Conservation (phyloP, 2,113 vertebrate species). For the Dromas ardeola region DNA sequence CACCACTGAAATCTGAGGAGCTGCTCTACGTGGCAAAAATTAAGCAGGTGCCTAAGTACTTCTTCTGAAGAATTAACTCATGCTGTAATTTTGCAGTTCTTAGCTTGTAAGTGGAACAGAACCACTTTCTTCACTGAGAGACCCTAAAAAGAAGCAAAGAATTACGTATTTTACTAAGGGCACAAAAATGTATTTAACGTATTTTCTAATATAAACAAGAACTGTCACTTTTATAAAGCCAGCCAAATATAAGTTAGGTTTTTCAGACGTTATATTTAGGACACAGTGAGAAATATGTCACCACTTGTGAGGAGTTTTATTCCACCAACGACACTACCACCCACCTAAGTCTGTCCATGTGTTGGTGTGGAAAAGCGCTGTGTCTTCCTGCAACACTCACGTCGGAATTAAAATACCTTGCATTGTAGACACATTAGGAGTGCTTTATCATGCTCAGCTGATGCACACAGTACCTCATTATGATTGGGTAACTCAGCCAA, state of each 20-base stretch:
- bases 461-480: slow-evolving; percentile 34
- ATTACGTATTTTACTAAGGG: neutral
- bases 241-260: neutral
- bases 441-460: slow-evolving; percentile 47
- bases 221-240: neutral
- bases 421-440: slow-evolving; percentile 48
- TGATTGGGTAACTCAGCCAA: slow-evolving; percentile 51
- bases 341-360: slow-evolving; percentile 27
- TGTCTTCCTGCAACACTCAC: neutral
- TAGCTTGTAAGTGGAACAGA: neutral
- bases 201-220: neutral
- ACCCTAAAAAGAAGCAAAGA: neutral
- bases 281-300: neutral
- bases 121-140: neutral
- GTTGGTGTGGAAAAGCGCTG: neutral
- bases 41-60: neutral
- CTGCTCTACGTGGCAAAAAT: neutral
- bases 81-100: neutral
- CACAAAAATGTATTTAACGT: neutral
- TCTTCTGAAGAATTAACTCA: neutral
- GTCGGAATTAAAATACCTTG: neutral
- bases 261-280: neutral
- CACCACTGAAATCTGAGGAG: neutral
- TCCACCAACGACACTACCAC: neutral
- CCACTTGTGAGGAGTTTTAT: neutral